Evolutionary conservation across 2,797 vertebrate species (phyloP), one percentile per base, ranked within the genome.

Genomic region (Onychomys torridus): DNA sequence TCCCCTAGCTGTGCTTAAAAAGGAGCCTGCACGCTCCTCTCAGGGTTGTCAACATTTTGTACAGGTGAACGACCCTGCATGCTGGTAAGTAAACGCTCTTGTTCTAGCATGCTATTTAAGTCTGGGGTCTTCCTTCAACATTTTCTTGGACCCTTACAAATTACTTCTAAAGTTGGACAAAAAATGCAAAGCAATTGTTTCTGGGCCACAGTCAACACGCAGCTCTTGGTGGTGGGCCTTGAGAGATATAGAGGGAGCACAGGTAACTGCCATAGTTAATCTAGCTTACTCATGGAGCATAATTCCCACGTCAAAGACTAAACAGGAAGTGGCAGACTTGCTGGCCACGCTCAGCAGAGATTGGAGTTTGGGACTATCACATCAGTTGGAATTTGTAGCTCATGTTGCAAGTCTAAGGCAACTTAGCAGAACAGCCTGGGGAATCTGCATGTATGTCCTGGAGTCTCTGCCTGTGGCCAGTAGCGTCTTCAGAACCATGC

Each of bases 391-490:
- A 87, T 91, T 86, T 91, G 19, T 43, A 32, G 57, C 55, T 89
- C 3, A 0, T 11, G 13, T 12, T 29, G 21, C 57, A 93, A 37
- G 87, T 63, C 13, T 52, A 81, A 90, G 27, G 43, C 12, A 82
- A 8, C 0, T 57, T 55, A 29, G 13, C 2, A 83, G 75, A 81
- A 67, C 23, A 69, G 6, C 14, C 17, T 16, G 19, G 40, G 23
- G 49, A 77, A 75, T 81, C 49, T 57, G 2, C 5, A 17, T 19
- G 25, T 0, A 13, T 43, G 43, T 91, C 0, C 57, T 89, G 23
- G 27, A 79, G 7, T 92, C 63, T 94, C 91, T 92, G 73, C 40
- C 37, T 84, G n/a, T 32, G 69, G 88, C 23, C 32, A 73, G 83
- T 32, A 65, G 6, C 55, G 91, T 23, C 32, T 61, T 63, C 12